Conservation (phyloP, 2,888 invertebrate genomes). For the Vandiemenella viatica region DNA sequence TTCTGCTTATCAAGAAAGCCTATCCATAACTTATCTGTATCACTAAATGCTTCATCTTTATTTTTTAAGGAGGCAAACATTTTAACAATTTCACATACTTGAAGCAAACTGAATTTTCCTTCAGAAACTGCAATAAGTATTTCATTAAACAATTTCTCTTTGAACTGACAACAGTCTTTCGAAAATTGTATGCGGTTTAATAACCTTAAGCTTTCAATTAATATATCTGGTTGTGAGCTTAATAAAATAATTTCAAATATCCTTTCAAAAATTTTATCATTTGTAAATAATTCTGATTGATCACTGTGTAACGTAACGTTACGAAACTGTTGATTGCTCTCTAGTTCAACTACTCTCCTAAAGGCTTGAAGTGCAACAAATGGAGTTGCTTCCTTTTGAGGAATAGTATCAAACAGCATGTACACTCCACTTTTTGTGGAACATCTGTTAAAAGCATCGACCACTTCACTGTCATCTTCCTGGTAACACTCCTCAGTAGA, state of each 20-base stretch:
- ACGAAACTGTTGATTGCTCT: slow-evolving; percentile 26
- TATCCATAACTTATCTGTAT: slow-evolving; percentile 49
- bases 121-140: slow-evolving; percentile 43
- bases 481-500: slow-evolving; percentile 1
- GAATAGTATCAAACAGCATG: slow-evolving; percentile 29
- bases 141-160: slow-evolving; percentile 43
- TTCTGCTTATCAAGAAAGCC: slow-evolving; percentile 41
- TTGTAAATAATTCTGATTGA: slow-evolving; percentile 27
- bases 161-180: slow-evolving; percentile 23
- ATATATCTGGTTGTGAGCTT: slow-evolving; percentile 26
- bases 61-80: slow-evolving; percentile 35
- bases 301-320: slow-evolving; percentile 18
- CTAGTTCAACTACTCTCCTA: slow-evolving; percentile 31
- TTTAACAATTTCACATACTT: slow-evolving; percentile 42
- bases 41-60: slow-evolving; percentile 30
- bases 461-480: slow-evolving; percentile 21
- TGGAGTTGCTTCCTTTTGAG: slow-evolving; percentile 32
- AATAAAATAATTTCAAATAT: slow-evolving; percentile 32
- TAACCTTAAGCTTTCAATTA: slow-evolving; percentile 30
- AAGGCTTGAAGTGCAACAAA: slow-evolving; percentile 31
- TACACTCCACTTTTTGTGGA: slow-evolving; percentile 26
- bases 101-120: slow-evolving; percentile 38
- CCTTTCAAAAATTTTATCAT: slow-evolving; percentile 31
- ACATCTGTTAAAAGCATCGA: slow-evolving; percentile 24
- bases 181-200: slow-evolving; percentile 26